Evolutionary conservation across 2,797 vertebrate genomes (phyloP).

Genomic region (Semotilus atromaculatus): DNA sequence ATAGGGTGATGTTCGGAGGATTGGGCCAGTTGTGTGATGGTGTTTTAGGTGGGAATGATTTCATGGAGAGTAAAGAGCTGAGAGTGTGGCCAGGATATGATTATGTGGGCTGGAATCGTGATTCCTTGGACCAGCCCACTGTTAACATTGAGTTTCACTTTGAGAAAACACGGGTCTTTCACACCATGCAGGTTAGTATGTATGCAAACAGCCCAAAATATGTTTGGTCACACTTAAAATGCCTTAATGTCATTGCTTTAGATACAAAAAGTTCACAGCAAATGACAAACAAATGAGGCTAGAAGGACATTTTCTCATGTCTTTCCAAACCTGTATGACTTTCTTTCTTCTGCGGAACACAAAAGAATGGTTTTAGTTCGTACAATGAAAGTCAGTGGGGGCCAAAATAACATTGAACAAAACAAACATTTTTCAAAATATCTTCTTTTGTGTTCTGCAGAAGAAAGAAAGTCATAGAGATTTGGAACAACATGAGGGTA

Average conservation of each 20-base stretch:
- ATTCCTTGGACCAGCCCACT: slow-evolving; percentile 78
- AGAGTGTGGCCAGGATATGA: slow-evolving; percentile 94
- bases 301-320: background rate
- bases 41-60: slow-evolving; percentile 90
- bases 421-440: background rate
- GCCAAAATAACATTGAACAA: background rate
- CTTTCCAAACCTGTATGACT: background rate
- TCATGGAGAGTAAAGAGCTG: slow-evolving; percentile 86
- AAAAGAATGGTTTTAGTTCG: background rate
- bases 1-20: slow-evolving; percentile 89
- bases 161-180: slow-evolving; percentile 78
- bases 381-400: background rate
- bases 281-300: background rate
- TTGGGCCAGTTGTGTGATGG: slow-evolving; percentile 91
- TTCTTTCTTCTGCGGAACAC: background rate
- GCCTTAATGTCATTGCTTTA: background rate
- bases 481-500: background rate
- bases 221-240: background rate
- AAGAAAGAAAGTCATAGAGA: slow-evolving; percentile 3
- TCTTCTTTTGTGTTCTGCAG: slow-evolving; percentile 13
- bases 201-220: background rate
- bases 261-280: background rate
- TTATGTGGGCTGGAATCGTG: slow-evolving; percentile 90
- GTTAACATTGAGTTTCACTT: slow-evolving; percentile 94
- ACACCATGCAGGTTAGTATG: slow-evolving; percentile 81